These are phyloP conservation scores for Epinephelus coioides DNA, from an alignment of 2,797 vertebrate species.

Conservation along the genomic window DNA sequence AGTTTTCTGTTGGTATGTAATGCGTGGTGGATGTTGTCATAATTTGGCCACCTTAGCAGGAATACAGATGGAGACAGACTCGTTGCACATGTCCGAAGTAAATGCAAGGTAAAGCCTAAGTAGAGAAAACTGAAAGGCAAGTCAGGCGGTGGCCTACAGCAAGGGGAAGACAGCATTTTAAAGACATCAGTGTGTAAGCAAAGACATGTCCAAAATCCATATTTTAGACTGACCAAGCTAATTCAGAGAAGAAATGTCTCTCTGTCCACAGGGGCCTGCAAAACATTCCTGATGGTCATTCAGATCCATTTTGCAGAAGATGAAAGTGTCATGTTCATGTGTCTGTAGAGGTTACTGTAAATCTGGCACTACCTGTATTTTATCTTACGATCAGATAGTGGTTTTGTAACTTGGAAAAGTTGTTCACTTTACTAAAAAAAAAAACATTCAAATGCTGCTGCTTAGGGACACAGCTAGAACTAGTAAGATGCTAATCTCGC, in stretches of 20 bases:
- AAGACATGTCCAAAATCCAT: not conserved
- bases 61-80: not conserved
- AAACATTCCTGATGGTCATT: not conserved
- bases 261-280: not conserved
- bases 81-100: not conserved
- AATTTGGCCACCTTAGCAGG: not conserved
- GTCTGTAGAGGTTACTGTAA: not conserved
- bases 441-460: not conserved
- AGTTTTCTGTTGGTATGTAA: not conserved
- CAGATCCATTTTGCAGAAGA: slow-evolving; percentile 1
- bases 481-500: slow-evolving; percentile 9
- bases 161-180: not conserved
- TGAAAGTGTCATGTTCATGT: not conserved
- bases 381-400: not conserved
- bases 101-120: not conserved
- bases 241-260: slow-evolving; percentile 13
- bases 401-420: not conserved
- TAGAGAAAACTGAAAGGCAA: not conserved
- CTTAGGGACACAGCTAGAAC: not conserved
- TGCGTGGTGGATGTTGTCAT: not conserved
- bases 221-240: not conserved
- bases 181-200: not conserved
- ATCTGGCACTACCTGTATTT: not conserved
- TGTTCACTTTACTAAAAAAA: not conserved
- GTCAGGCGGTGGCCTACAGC: no score